Conservation (phyloP, 1,140 invertebrate species). For the Bombus huntii region DNA sequence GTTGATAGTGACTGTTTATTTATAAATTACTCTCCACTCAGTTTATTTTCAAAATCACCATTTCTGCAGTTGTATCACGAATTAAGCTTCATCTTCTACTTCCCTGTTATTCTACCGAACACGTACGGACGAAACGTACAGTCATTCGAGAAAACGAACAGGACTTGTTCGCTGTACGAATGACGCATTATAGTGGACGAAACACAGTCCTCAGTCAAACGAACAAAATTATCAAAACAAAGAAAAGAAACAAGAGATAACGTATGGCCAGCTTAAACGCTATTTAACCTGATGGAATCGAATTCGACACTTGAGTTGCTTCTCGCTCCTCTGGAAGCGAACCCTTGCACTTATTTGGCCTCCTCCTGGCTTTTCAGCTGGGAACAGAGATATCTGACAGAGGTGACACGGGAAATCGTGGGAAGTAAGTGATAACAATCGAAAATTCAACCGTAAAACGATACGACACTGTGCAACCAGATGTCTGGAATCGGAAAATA, state of each 20-base stretch:
- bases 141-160: slow-evolving; percentile 14
- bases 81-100: neutral
- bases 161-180: neutral
- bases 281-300: slow-evolving; percentile 58
- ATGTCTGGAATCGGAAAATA: neutral
- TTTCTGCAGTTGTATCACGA: neutral
- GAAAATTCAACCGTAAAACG: slow-evolving; percentile 30
- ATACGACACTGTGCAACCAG: slow-evolving; percentile 13
- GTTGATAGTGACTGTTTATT: neutral
- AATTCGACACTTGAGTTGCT: slow-evolving; percentile 66
- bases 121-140: neutral
- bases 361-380: slow-evolving; percentile 58
- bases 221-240: neutral
- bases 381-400: slow-evolving; percentile 51
- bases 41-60: neutral
- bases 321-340: slow-evolving; percentile 51
- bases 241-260: neutral
- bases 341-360: slow-evolving; percentile 69
- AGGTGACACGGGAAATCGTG: slow-evolving; percentile 47
- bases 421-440: slow-evolving; percentile 60
- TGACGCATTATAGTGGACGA: neutral
- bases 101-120: neutral
- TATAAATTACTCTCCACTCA: neutral
- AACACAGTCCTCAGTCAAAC: neutral
- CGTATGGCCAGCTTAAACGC: neutral